Percentiles rank a stretch among this genome's conserved stretches.
Conservation (phyloP, 2,888 invertebrate genomes). For the Eutolmus rufibarbis region DNA sequence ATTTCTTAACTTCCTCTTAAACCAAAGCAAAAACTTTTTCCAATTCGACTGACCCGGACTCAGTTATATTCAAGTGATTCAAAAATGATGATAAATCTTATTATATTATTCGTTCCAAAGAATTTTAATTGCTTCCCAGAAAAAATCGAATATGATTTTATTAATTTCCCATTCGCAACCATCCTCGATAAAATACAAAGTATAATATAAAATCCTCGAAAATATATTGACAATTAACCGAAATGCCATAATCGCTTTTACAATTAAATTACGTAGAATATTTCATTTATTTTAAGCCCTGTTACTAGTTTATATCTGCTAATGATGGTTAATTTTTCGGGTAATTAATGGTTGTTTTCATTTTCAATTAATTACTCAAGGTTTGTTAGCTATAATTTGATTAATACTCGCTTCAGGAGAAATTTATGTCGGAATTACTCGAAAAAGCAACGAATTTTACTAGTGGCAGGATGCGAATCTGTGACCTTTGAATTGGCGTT, state of each 20-base stretch:
- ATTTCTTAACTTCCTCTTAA: not conserved
- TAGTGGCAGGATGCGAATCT: too few relatives aligned
- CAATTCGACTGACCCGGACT: not conserved
- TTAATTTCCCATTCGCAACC: not conserved
- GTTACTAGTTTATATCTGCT: not conserved
- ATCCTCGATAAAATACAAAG: not conserved
- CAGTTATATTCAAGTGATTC: not conserved
- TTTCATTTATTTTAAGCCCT: not conserved
- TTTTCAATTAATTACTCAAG: not conserved
- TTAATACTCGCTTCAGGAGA: not conserved
- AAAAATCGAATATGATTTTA: not conserved
- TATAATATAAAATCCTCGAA: not conserved
- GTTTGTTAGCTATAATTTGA: not conserved
- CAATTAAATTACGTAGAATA: not conserved
- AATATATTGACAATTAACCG: not conserved
- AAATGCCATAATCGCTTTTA: not conserved
- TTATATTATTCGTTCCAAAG: not conserved
- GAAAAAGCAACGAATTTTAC: too few relatives aligned
- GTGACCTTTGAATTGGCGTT: too few relatives aligned
- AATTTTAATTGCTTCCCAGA: not conserved
- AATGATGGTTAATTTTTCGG: not conserved
- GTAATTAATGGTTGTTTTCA: not conserved
- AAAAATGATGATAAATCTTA: not conserved
- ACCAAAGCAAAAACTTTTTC: not conserved
- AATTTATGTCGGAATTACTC: not conserved